Conservation (phyloP, 1,140 invertebrate genomes). For the Nilaparvata lugens region DNA sequence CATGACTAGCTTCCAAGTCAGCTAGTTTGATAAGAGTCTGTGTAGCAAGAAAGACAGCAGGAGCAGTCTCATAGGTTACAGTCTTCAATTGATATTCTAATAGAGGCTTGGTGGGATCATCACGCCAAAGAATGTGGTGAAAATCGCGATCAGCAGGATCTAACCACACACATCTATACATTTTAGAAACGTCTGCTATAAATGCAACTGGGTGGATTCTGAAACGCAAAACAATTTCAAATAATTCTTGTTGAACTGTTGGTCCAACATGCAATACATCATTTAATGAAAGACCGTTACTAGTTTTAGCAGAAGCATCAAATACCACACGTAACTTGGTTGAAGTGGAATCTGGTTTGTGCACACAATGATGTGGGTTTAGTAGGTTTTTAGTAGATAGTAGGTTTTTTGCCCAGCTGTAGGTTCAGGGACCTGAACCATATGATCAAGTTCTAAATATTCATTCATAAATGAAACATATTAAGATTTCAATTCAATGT, state of each 20-base stretch:
- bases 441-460: background rate
- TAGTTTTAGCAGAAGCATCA: no score
- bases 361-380: no score
- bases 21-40: background rate
- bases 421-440: background rate
- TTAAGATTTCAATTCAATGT: background rate
- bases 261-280: no score
- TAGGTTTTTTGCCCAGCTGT: no score
- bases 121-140: no score
- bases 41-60: slow-evolving; percentile 6
- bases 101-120: slow-evolving; percentile 12
- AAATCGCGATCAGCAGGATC: slow-evolving; percentile 24
- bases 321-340: no score
- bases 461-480: background rate
- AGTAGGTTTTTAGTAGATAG: no score
- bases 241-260: slow-evolving; percentile 24
- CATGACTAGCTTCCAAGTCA: background rate
- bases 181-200: slow-evolving; percentile 28
- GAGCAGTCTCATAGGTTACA: slow-evolving; percentile 15
- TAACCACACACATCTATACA: slow-evolving; percentile 30
- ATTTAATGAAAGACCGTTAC: no score
- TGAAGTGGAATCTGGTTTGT: no score
- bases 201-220: slow-evolving; percentile 26
- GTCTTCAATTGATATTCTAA: slow-evolving; percentile 10
- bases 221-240: slow-evolving; percentile 31